phyloP scores from a whole-genome alignment of 2,888 invertebrate species.

The Epinotia brunnichana region DNA sequence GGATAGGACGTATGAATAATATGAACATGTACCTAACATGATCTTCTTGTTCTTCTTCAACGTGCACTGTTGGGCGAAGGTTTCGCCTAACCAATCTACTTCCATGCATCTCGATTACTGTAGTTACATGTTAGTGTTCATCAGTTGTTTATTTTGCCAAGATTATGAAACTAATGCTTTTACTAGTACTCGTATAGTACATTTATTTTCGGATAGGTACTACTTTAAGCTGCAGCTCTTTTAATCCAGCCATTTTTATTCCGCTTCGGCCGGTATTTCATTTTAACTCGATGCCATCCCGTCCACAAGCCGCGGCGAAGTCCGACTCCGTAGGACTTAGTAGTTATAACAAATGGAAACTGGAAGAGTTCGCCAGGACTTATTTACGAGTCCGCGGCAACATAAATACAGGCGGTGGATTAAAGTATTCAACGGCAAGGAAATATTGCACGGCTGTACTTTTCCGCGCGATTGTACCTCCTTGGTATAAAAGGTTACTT shows the following conservation, averaged over 20 bases:
- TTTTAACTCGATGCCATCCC: slow-evolving; percentile 44
- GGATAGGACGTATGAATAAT: too few species aligned
- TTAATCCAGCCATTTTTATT: neutral
- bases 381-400: slow-evolving; percentile 68
- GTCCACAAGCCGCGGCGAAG: slow-evolving; percentile 57
- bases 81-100: too few species aligned
- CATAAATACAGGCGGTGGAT: slow-evolving; percentile 71
- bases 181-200: too few species aligned
- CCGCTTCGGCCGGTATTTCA: slow-evolving; percentile 18
- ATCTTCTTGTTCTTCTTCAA: too few species aligned
- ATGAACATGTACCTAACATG: too few species aligned
- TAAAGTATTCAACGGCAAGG: slow-evolving; percentile 69
- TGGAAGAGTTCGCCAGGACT: slow-evolving; percentile 66
- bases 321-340: slow-evolving; percentile 63
- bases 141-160: neutral
- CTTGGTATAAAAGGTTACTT: slow-evolving; percentile 55
- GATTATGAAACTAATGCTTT: too few species aligned
- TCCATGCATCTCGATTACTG: too few species aligned
- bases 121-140: neutral
- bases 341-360: slow-evolving; percentile 74
- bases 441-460: slow-evolving; percentile 61
- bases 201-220: neutral
- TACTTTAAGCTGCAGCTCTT: neutral
- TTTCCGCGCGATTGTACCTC: slow-evolving; percentile 53
- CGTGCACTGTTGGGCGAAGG: too few species aligned